Evolutionary conservation across 2,888 invertebrate species (phyloP), one percentile per base, ranked within the genome.

Genomic region (Yponomeuta cagnagella): DNA sequence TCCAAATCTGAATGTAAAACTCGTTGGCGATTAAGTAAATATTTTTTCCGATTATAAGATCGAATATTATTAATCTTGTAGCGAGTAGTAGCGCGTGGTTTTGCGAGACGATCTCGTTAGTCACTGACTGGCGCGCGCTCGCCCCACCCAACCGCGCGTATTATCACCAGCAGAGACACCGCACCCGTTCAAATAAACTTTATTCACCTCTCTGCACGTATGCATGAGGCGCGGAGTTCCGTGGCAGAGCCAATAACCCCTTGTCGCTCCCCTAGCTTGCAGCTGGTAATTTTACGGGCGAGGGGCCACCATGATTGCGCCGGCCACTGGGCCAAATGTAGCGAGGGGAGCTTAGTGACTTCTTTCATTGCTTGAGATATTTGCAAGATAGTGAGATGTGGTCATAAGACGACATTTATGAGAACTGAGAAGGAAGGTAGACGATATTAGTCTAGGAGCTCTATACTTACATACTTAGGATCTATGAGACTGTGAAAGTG

Each of bases 221-320:
- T 87, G 87, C 84, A 85, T 77, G 77, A 76, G 86, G 86, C 85
- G 84, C 84, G 83, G 82, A 86, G 84, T 82, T 80, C 81, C 81
- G 83, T 85, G 90, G 89, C 90, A 58, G 52, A 58, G 52, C 52
- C 52, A 91, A 89, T 91, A 92, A 91, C 91, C 92, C 90, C 88
- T 86, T 85, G 82, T 81, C 33, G 84, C 85, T 87, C 89, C 90
- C 90, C 87, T 82, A 82, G 84, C 82, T 5, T 82, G 80, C 85
- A 86, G 87, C 85, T 88, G 85, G 84, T 86, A 86, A 90, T 90
- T 88, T 89, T 80, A 90, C 86, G 89, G 88, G 78, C 84, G 87
- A 90, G 82, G 86, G 86, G 79, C 79, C 82, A 78, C 79, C 80
- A 82, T 88, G 86, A 89, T 90, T 86, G 80, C 79, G 74, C 79